Evolutionary conservation across 2,113 vertebrate species (phyloP), one percentile per base, ranked within the genome.

Genomic region (Pseudopipra pipra): DNA sequence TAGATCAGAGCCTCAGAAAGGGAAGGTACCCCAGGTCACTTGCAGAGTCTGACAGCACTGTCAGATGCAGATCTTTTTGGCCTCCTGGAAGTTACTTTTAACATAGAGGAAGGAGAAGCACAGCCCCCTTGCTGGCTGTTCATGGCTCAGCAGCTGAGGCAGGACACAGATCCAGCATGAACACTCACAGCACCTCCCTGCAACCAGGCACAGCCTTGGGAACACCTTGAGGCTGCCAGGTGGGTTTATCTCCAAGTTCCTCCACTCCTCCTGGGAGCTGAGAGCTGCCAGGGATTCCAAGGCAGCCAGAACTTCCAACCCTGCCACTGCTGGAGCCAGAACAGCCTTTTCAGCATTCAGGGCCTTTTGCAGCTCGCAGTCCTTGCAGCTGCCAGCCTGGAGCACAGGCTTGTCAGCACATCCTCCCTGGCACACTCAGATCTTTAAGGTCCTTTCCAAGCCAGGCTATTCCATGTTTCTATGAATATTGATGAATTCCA

Each of bases 101-200:
- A 28, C 21, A 12, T 0, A 15, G 8, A 27, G 49, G 15, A 49
- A 83, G 28, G 25, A 72, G 24, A 49, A 88, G 4, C 61, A 49
- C 46, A 39, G 9, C 7, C 4, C 12, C 20, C 25, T 35, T 80
- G 17, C 68, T 66, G 51, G 18, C 24, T 15, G 49, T 1, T 73
- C 51, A 12, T 21, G 25, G 16, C 0, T 9, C 56, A 72, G 61
- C 59, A 61, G 31, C 12, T 2, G 24, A 43, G 55, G 25, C 55
- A 39, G 52, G 43, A 33, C 8, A 9, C 7, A 25, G 20, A 56
- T 7, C 13, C 16, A 56, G 41, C 31, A 27, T 3, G 16, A 24
- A 2, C 0, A 2, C 44, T 7, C 56, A 33, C 24, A 35, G 55
- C 56, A 56, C 18, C 55, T 1, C 18, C 4, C 12, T 11, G 46